Conservation (phyloP, 2,113 vertebrate genomes). For the Alethe castanea region DNA sequence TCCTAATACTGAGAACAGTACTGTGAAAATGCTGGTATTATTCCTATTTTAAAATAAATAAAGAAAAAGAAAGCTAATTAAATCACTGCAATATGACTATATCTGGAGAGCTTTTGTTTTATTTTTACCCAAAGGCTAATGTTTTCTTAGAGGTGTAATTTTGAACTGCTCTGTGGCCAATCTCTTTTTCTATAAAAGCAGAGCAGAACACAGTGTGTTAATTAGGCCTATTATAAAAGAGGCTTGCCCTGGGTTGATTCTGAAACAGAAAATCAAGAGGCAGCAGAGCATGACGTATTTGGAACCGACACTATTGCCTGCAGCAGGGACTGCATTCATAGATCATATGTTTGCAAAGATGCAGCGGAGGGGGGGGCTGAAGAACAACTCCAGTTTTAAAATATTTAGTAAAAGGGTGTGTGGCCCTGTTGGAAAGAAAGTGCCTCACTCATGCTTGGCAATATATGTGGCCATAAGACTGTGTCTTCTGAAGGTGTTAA, state of each 20-base stretch:
- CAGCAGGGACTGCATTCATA: conserved; percentile 38
- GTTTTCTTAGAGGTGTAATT: background rate
- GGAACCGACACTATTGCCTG: conserved; percentile 63
- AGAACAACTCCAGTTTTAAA: background rate
- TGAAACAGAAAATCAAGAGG: conserved; percentile 60
- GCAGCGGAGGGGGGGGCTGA: background rate
- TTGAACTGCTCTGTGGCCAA: background rate
- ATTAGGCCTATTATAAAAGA: conserved; percentile 60
- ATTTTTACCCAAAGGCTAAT: background rate
- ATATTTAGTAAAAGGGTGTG: background rate
- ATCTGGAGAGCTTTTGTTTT: conserved; percentile 2
- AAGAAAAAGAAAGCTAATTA: background rate
- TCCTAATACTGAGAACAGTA: background rate
- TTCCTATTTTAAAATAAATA: background rate
- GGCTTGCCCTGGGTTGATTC: conserved; percentile 49
- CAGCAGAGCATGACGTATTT: conserved; percentile 54
- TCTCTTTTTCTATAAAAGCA: background rate
- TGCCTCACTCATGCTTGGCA: background rate
- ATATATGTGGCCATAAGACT: background rate
- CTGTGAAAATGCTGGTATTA: background rate
- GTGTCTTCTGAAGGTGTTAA: conserved; percentile 6
- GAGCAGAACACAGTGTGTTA: conserved; percentile 41
- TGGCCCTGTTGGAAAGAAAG: background rate
- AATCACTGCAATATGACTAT: background rate
- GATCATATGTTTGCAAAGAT: conserved; percentile 61